These are phyloP conservation scores for Tetheella fluctuosa DNA, from an alignment of 2,888 invertebrate genomes.

Conservation along the genomic window DNA sequence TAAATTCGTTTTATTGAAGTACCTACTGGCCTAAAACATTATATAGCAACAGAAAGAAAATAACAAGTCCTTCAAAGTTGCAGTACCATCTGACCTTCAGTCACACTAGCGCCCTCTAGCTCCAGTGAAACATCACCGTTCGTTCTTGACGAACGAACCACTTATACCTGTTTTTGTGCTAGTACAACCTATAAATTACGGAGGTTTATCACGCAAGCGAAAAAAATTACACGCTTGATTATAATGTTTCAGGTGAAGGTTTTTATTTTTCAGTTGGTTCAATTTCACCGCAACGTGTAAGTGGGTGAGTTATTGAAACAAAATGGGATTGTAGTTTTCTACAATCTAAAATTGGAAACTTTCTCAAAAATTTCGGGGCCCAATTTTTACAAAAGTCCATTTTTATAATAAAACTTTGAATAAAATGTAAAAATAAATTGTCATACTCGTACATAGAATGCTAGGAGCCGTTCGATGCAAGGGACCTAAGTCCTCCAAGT, in stretches of 20 bases:
- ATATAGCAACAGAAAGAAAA: not conserved
- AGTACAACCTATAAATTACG: conserved; percentile 8
- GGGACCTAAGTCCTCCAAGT: too few species aligned
- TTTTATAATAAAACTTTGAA: too few species aligned
- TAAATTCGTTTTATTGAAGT: too few species aligned
- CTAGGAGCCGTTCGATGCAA: too few species aligned
- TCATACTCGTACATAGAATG: too few species aligned
- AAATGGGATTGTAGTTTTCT: not conserved
- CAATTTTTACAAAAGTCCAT: too few species aligned
- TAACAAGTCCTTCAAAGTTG: not conserved
- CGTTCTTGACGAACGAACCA: conserved; percentile 5
- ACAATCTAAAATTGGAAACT: too few species aligned
- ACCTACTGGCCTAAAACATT: too few species aligned
- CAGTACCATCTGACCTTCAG: not conserved
- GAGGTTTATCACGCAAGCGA: conserved; percentile 4
- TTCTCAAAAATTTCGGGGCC: too few species aligned
- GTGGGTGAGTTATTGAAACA: not conserved
- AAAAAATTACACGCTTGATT: conserved; percentile 10
- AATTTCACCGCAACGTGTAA: not conserved
- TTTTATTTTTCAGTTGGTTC: not conserved
- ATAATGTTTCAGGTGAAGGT: conserved; percentile 7
- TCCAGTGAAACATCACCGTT: not conserved
- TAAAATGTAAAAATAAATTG: too few species aligned
- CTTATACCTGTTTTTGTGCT: conserved; percentile 6
- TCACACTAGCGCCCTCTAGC: not conserved